Evolutionary conservation across 2,113 vertebrate species (phyloP).

Genomic region (Tupaia chinensis): DNA sequence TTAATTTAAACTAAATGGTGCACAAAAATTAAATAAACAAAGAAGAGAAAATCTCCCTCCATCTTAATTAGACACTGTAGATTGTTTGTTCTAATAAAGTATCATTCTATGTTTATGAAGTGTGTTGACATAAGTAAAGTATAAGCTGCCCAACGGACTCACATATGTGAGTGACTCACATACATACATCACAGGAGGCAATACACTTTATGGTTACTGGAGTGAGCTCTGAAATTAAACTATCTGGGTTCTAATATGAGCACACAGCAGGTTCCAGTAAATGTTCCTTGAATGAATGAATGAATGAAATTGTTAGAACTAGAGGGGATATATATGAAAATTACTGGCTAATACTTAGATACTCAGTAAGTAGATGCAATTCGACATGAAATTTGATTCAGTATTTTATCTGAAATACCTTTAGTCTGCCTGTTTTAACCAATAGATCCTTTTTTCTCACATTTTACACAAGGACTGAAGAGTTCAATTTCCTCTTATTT

Average conservation of each 20-base stretch:
- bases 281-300: not conserved
- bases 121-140: not conserved
- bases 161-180: not conserved
- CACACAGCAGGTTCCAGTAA: not conserved
- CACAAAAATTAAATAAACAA: not conserved
- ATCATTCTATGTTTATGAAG: not conserved
- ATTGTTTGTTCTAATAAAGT: not conserved
- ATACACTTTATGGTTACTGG: not conserved
- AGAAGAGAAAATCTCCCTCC: not conserved
- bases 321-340: not conserved
- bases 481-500: constrained; percentile 61
- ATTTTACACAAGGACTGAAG: not conserved
- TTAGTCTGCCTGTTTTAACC: constrained; percentile 7
- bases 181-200: not conserved
- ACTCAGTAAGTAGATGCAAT: not conserved
- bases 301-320: not conserved
- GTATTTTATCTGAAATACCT: constrained; percentile 13
- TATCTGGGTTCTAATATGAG: not conserved
- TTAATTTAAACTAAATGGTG: not conserved
- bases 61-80: not conserved
- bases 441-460: not conserved
- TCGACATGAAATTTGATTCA: not conserved
- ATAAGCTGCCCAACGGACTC: not conserved
- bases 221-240: not conserved
- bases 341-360: not conserved